Evolutionary conservation across 2,797 vertebrate genomes (phyloP).

Genomic region (Cynodonichthys magdalenae): DNA sequence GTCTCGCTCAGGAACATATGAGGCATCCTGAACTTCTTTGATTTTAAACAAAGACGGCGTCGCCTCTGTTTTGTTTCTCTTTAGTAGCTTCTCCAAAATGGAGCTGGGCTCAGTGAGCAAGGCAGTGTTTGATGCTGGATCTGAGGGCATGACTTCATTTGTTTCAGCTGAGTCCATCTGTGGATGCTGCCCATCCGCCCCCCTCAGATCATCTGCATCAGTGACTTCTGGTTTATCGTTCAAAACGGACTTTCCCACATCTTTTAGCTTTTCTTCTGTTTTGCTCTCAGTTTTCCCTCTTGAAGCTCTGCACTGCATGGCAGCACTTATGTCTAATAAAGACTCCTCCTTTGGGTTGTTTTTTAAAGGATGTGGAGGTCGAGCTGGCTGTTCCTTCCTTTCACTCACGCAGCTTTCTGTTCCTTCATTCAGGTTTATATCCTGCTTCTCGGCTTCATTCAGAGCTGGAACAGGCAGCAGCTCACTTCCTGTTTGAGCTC

Average conservation of each 20-base stretch:
- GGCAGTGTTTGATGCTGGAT: slow-evolving; percentile 15
- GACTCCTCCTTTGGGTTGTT: slow-evolving; percentile 64
- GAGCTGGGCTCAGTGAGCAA: slow-evolving; percentile 56
- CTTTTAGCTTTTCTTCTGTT: slow-evolving; percentile 23
- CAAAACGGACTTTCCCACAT: slow-evolving; percentile 23
- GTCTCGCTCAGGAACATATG: slow-evolving; percentile 9
- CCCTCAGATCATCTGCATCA: slow-evolving; percentile 24
- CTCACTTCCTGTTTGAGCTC: slow-evolving; percentile 41
- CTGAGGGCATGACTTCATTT: slow-evolving; percentile 6
- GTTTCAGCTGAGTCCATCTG: slow-evolving; percentile 19
- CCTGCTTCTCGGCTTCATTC: slow-evolving; percentile 42
- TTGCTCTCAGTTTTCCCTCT: slow-evolving; percentile 32
- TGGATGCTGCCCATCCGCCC: slow-evolving; percentile 22
- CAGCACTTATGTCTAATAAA: slow-evolving; percentile 53
- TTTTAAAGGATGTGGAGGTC: slow-evolving; percentile 70
- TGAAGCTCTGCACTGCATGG: slow-evolving; percentile 47
- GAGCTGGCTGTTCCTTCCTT: slow-evolving; percentile 60
- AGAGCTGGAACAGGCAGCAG: slow-evolving; percentile 33
- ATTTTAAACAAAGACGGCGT: slow-evolving; percentile 35
- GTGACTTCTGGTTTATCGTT: slow-evolving; percentile 30
- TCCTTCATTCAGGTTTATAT: slow-evolving; percentile 44
- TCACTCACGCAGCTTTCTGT: slow-evolving; percentile 57
- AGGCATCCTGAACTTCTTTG: slow-evolving; percentile 30
- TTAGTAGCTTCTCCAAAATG: slow-evolving; percentile 76
- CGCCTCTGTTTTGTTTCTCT: slow-evolving; percentile 61